These are phyloP conservation scores for Otocyon megalotis DNA, from an alignment of 2,113 vertebrate genomes.

Conservation along the genomic window DNA sequence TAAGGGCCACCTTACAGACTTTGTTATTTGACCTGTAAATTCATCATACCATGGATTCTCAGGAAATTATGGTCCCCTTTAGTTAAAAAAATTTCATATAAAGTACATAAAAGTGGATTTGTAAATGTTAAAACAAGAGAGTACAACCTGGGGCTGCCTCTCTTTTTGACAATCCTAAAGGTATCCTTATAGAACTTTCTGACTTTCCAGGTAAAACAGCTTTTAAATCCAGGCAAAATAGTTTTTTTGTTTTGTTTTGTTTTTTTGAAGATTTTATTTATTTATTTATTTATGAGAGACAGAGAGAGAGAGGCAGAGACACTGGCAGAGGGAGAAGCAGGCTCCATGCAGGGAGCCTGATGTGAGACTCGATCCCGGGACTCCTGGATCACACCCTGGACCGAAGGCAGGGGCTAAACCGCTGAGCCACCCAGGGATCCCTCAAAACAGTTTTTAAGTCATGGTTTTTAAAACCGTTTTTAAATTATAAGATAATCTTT, in stretches of 20 bases:
- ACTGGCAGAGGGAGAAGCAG: too few relatives aligned
- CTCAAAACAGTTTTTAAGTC: conserved; percentile 9
- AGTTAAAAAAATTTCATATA: not conserved
- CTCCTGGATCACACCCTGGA: too few relatives aligned
- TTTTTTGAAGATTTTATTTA: too few relatives aligned
- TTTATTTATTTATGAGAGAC: too few relatives aligned
- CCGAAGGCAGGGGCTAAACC: too few relatives aligned
- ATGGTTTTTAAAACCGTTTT: not conserved
- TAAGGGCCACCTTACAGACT: not conserved
- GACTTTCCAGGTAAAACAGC: not conserved
- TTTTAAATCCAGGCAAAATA: not conserved
- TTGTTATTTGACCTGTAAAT: conserved; percentile 38
- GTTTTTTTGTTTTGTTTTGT: too few relatives aligned
- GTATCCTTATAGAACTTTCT: not conserved
- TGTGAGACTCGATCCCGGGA: too few relatives aligned
- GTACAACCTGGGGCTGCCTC: not conserved
- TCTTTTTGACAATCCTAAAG: not conserved
- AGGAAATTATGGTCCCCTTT: conserved; percentile 27
- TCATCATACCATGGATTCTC: not conserved
- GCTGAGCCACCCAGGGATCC: too few relatives aligned
- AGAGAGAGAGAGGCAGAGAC: too few relatives aligned
- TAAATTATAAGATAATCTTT: conserved; percentile 28
- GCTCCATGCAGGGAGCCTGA: too few relatives aligned
- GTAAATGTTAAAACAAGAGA: not conserved
- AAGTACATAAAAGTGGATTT: conserved; percentile 21